Conservation (phyloP, 1,140 invertebrate genomes). For the Drosophila nebulosa region DNA sequence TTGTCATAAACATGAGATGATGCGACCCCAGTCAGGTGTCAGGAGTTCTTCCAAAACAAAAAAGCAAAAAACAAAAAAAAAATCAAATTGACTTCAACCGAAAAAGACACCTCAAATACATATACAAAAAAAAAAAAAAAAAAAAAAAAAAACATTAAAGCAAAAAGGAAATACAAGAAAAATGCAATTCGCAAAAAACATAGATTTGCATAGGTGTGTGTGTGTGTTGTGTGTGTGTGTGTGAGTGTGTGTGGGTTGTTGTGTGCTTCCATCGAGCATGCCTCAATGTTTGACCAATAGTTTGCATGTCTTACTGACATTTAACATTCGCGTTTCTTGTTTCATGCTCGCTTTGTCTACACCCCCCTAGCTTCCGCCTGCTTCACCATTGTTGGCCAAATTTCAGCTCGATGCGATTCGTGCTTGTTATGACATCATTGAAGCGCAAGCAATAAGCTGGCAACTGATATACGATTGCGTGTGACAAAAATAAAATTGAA, state of each 20-base stretch:
- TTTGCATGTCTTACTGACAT: slow-evolving; percentile 76
- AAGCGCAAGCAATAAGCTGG: slow-evolving; percentile 58
- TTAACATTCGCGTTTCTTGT: slow-evolving; percentile 75
- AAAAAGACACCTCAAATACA: too few relatives aligned
- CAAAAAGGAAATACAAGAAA: slow-evolving; percentile 2
- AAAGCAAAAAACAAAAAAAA: too few relatives aligned
- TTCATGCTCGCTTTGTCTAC: slow-evolving; percentile 43
- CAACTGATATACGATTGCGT: slow-evolving; percentile 47
- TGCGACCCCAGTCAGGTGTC: slow-evolving; percentile 12
- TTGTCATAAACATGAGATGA: slow-evolving; percentile 54
- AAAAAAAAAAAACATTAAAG: neutral
- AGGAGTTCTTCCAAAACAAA: too few relatives aligned
- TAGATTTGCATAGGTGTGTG: neutral
- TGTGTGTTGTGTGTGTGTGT: neutral
- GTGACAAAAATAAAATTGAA: slow-evolving; percentile 50
- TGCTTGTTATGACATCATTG: slow-evolving; percentile 52
- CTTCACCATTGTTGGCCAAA: slow-evolving; percentile 11
- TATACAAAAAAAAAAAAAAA: slow-evolving; percentile 13
- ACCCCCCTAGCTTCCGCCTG: neutral
- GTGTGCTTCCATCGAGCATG: slow-evolving; percentile 39
- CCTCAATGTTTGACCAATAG: slow-evolving; percentile 65
- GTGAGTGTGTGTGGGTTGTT: neutral
- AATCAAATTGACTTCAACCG: slow-evolving; percentile 24
- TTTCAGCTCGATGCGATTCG: slow-evolving; percentile 30
- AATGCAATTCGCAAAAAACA: slow-evolving; percentile 43